A percentile compares a stretch with the other conserved stretches of the same genome.
Evolutionary conservation across 2,797 vertebrate species (phyloP).

Genomic region (Channa striata): DNA sequence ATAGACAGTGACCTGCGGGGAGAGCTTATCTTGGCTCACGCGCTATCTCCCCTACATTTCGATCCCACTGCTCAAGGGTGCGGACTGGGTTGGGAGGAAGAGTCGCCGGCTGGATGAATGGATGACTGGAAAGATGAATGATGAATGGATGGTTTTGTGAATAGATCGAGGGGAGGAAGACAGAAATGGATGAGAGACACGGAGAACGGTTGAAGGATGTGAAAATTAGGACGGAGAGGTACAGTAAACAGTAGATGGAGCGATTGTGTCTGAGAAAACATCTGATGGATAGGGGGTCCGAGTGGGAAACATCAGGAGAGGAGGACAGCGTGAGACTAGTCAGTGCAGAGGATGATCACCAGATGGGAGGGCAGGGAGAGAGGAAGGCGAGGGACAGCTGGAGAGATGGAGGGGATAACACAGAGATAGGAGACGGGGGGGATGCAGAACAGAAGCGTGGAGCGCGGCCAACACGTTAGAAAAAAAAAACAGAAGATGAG

Average conservation of each 20-base stretch:
- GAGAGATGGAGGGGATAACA: slow-evolving; percentile 75
- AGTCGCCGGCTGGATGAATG: slow-evolving; percentile 46
- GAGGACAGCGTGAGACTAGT: slow-evolving; percentile 60
- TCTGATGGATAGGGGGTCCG: slow-evolving; percentile 55
- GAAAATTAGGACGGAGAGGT: neutral
- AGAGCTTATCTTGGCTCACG: slow-evolving; percentile 78
- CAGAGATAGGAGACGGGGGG: slow-evolving; percentile 34
- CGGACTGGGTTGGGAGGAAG: slow-evolving; percentile 44
- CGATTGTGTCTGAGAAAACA: slow-evolving; percentile 28
- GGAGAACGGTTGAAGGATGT: slow-evolving; percentile 21
- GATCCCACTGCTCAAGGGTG: slow-evolving; percentile 74
- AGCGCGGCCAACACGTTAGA: slow-evolving; percentile 51
- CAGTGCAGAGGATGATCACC: slow-evolving; percentile 76
- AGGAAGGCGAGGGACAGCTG: slow-evolving; percentile 70
- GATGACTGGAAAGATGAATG: slow-evolving; percentile 33
- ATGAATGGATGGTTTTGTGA: slow-evolving; percentile 35
- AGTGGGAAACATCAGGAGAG: slow-evolving; percentile 52
- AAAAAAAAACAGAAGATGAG: slow-evolving; percentile 52
- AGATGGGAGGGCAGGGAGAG: slow-evolving; percentile 79
- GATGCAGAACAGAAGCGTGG: slow-evolving; percentile 62
- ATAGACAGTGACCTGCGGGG: slow-evolving; percentile 79
- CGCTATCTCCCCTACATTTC: slow-evolving; percentile 74
- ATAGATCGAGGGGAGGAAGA: slow-evolving; percentile 24
- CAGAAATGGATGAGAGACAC: slow-evolving; percentile 27
- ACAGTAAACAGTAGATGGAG: slow-evolving; percentile 23